phyloP scores from a whole-genome alignment of 2,113 vertebrate genomes.

The Rhinogobius similis region DNA sequence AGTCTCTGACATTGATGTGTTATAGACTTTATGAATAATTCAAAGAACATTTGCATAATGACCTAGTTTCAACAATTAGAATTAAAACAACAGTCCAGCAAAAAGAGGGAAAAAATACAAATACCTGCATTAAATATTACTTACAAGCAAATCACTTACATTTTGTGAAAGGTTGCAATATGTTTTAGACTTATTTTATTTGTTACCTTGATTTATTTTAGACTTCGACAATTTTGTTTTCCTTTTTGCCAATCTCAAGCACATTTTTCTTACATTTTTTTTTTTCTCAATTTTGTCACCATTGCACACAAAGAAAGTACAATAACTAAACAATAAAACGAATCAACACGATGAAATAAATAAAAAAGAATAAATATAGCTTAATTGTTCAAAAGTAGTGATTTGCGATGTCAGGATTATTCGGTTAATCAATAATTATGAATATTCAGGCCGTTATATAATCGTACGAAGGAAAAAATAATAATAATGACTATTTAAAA shows the following conservation, averaged over 20 bases:
- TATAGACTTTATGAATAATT: slow-evolving; percentile 48
- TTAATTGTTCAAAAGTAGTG: not conserved
- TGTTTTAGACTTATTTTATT: too few relatives aligned
- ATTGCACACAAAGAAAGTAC: not conserved
- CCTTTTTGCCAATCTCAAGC: too few relatives aligned
- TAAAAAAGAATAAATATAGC: too few relatives aligned
- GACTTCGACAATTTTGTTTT: too few relatives aligned
- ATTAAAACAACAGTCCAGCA: not conserved
- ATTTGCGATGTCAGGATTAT: not conserved
- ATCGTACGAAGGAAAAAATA: too few relatives aligned
- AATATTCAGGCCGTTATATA: too few relatives aligned
- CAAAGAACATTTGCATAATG: slow-evolving; percentile 32
- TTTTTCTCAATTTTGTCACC: not conserved
- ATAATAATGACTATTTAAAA: too few relatives aligned
- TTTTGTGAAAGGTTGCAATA: too few relatives aligned
- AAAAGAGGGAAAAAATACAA: not conserved
- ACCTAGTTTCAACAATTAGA: slow-evolving; percentile 28
- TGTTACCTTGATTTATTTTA: too few relatives aligned
- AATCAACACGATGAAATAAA: not conserved
- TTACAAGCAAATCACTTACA: too few relatives aligned
- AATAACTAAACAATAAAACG: not conserved
- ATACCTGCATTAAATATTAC: not conserved
- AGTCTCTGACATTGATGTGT: slow-evolving; percentile 8
- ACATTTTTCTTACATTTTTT: not conserved
- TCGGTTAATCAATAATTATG: too few relatives aligned